These are phyloP conservation scores for Otus scops DNA, from an alignment of 2,797 vertebrate species.

Conservation along the genomic window DNA sequence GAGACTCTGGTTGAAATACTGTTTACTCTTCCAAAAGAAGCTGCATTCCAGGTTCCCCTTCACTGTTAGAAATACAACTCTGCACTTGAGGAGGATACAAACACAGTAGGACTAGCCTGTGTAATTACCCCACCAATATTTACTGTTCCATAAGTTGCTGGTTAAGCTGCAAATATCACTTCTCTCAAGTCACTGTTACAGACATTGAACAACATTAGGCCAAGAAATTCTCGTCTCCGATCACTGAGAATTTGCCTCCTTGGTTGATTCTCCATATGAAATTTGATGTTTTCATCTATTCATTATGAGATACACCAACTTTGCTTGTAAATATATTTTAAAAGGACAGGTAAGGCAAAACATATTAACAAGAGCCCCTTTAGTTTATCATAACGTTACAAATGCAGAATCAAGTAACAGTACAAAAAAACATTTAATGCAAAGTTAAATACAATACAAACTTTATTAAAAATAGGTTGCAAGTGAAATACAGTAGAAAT, in stretches of 20 bases:
- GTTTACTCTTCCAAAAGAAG: not conserved
- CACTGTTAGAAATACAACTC: not conserved
- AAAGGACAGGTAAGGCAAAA: not conserved
- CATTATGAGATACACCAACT: not conserved
- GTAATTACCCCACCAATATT: not conserved
- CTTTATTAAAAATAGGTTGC: conserved; percentile 86
- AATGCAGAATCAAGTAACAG: not conserved
- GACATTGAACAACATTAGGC: not conserved
- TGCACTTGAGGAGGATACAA: not conserved
- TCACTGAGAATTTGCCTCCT: not conserved
- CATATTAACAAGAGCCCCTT: not conserved
- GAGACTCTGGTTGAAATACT: not conserved
- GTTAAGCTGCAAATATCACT: not conserved
- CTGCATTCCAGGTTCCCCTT: not conserved
- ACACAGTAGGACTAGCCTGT: accelerated
- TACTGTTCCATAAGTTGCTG: accelerated
- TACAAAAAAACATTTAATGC: conserved; percentile 63
- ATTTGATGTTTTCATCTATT: not conserved
- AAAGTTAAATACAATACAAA: conserved; percentile 84
- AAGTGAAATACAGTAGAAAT: conserved; percentile 84
- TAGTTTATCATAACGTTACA: not conserved
- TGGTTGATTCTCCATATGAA: not conserved
- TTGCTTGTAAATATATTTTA: not conserved
- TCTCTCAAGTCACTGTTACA: not conserved
- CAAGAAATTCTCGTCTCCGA: not conserved